Evolutionary conservation across 1,140 invertebrate species (phyloP), one percentile per base, ranked within the genome.

Genomic region (Zeugodacus cucurbitae): DNA sequence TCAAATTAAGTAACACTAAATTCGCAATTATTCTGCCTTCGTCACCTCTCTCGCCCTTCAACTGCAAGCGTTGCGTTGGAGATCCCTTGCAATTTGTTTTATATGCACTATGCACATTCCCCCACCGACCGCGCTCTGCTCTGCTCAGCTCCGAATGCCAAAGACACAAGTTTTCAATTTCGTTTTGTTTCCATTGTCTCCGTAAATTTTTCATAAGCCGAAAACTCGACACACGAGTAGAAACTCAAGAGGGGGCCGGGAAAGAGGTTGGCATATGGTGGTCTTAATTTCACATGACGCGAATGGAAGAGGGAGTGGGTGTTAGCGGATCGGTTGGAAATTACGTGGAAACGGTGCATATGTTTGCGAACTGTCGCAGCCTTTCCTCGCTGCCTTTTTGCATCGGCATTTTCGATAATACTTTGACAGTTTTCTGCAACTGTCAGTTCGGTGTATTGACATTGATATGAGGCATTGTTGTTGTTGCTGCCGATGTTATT

Each of bases 141-240:
- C 32, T 22, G 26, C 62, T 74, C 20, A 20, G 32, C 67, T 41
- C 17, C 67, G 20, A 74, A 17, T 74, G 32, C 17, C 67, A 41
- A 74, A 74, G 67, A 74, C 20, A 74, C 67, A 74, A 74, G 34
- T 74, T 74, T 74, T 74, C 67, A 74, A 74, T 74, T 74, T 74
- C 34, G 32, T 74, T 74, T 74, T 22, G 34, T 74, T 74, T 37
- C 67, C 67, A 74, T 41, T 74, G 67, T 74, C 34, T 17, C 34
- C 20, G 41, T 41, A 74, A 74, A 74, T 74, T 74, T 70, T 74
- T 74, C 34, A 74, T 74, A 74, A 74, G 34, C 32, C 32, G 22
- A 74, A 74, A 74, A 41, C 67, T 67, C 64, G 14, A 11, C 29
- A 34, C 14, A 67, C 62, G 64, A 34, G 64, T 26, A 4, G 64